Conservation (phyloP, 2,888 invertebrate species). For the Hydroisotoma schaefferi region DNA sequence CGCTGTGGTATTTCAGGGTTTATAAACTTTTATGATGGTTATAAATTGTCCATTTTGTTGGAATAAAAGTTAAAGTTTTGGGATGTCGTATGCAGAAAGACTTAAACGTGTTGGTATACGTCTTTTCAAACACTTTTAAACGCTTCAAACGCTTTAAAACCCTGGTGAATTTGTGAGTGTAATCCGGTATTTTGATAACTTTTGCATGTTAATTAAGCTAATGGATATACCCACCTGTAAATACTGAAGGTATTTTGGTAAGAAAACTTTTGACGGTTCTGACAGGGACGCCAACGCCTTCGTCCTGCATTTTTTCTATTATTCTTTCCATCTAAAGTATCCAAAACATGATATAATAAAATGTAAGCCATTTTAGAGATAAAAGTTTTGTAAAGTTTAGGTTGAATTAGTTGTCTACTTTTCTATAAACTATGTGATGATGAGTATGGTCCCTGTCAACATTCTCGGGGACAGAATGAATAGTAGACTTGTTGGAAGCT, state of each 20-base stretch:
- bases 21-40: too few species aligned
- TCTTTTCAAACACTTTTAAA: too few species aligned
- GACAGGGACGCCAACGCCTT: conserved; percentile 87
- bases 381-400: background rate
- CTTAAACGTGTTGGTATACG: background rate
- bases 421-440: conserved; percentile 82
- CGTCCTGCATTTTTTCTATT: conserved; percentile 94
- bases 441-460: conserved; percentile 61
- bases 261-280: conserved; percentile 97
- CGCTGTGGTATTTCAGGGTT: too few species aligned
- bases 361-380: background rate
- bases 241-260: conserved; percentile 97
- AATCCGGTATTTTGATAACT: too few species aligned
- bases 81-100: background rate
- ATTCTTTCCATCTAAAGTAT: conserved; percentile 84
- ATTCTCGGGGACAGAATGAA: background rate
- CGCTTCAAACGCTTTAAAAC: too few species aligned
- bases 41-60: too few species aligned
- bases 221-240: too few species aligned
- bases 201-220: too few species aligned
- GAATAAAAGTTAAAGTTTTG: too few species aligned
- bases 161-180: too few species aligned
- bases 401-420: too few species aligned
- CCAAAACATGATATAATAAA: background rate
- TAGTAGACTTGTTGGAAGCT: background rate